Conservation (phyloP, 2,113 vertebrate genomes). For the Oreochromis niloticus region DNA sequence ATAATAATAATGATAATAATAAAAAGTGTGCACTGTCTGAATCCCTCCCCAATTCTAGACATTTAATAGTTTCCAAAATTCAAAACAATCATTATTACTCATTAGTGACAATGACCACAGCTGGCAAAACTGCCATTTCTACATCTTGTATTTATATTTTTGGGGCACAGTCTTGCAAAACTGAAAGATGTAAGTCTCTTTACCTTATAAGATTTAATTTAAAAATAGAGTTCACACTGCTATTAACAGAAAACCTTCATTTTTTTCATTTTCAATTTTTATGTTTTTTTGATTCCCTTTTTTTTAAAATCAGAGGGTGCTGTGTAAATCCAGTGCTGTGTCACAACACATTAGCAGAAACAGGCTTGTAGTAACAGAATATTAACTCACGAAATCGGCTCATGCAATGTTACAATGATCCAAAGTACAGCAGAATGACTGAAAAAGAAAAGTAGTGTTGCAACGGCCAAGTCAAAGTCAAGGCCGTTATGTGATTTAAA, state of each 20-base stretch:
- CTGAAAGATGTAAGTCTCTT: neutral
- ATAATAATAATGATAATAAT: neutral
- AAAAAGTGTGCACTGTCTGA: neutral
- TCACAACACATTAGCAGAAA: neutral
- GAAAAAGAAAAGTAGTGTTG: neutral
- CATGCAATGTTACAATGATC: neutral
- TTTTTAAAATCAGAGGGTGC: neutral
- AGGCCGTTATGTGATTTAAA: neutral
- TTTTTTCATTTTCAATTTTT: neutral
- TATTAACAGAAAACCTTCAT: neutral
- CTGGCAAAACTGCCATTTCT: neutral
- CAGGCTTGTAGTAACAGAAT: neutral
- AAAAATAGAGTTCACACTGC: neutral
- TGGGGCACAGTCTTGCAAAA: too few relatives aligned
- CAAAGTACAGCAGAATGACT: neutral
- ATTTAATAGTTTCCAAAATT: neutral
- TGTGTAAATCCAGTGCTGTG: neutral
- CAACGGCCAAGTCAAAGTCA: neutral
- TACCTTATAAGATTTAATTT: neutral
- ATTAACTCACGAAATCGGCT: neutral
- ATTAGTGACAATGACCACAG: neutral
- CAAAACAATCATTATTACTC: neutral
- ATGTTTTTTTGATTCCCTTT: neutral
- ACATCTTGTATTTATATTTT: neutral
- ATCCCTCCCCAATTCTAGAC: neutral